Conservation (phyloP, 2,888 invertebrate genomes). For the Aquatica leii region DNA sequence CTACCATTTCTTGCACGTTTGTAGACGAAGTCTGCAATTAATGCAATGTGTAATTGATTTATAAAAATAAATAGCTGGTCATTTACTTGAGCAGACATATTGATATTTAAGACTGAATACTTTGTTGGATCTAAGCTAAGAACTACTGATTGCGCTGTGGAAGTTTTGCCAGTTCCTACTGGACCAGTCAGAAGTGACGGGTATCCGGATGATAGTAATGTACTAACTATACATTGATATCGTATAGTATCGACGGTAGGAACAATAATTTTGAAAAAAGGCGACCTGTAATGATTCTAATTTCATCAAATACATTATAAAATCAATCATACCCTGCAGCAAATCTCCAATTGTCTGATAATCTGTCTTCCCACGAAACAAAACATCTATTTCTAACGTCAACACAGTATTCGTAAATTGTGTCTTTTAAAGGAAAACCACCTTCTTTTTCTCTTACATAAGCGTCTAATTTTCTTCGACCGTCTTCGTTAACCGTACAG, state of each 20-base stretch:
- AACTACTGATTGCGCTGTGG: conserved; percentile 75
- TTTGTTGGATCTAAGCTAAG: conserved; percentile 65
- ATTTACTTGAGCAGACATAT: conserved; percentile 82
- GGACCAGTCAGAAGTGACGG: conserved; percentile 84
- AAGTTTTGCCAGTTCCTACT: conserved; percentile 90
- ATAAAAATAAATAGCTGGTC: neutral
- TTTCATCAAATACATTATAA: neutral
- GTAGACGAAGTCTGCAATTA: conserved; percentile 75
- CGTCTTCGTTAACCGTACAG: conserved; percentile 79
- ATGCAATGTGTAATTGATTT: neutral
- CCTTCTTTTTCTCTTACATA: conserved; percentile 83
- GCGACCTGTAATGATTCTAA: conserved; percentile 63
- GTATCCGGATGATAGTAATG: conserved; percentile 69
- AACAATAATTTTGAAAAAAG: conserved; percentile 85
- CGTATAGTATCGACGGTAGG: conserved; percentile 90
- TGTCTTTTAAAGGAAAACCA: conserved; percentile 85
- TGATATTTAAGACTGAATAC: conserved; percentile 76
- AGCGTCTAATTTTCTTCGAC: conserved; percentile 79
- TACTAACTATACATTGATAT: conserved; percentile 76
- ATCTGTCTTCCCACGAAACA: conserved; percentile 81
- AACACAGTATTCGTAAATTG: conserved; percentile 90
- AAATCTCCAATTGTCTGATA: conserved; percentile 78
- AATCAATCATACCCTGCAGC: conserved; percentile 65
- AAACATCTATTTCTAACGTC: conserved; percentile 75
- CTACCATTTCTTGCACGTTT: conserved; percentile 85